phyloP scores from a whole-genome alignment of 2,888 invertebrate species.

The Hirtodrosophila confusa region DNA sequence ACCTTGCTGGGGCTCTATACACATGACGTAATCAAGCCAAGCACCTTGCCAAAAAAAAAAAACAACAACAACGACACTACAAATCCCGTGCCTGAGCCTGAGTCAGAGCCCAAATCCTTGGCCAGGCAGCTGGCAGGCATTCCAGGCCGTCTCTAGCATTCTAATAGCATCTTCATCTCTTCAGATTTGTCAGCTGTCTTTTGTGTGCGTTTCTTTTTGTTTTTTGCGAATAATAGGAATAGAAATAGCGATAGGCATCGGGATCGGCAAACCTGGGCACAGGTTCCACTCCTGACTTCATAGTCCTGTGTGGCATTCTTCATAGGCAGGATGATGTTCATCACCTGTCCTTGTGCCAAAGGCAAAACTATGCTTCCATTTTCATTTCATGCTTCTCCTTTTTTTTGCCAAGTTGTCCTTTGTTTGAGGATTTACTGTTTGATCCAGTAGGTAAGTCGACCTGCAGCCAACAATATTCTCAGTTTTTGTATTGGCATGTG shows the following conservation, averaged over 20 bases:
- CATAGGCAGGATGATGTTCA: conserved; percentile 50
- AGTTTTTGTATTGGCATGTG: conserved; percentile 51
- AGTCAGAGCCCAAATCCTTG: not conserved
- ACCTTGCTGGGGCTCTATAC: conserved; percentile 42
- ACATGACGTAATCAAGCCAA: conserved; percentile 63
- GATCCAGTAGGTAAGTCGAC: conserved; percentile 45
- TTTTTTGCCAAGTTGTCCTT: conserved; percentile 46
- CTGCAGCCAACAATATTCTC: conserved; percentile 34
- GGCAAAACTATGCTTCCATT: conserved; percentile 42
- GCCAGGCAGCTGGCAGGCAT: conserved; percentile 58
- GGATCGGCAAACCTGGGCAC: conserved; percentile 54
- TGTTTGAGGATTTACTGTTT: conserved; percentile 49
- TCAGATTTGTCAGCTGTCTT: conserved; percentile 65
- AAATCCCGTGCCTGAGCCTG: conserved; percentile 22
- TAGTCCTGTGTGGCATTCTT: conserved; percentile 57
- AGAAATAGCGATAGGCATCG: conserved; percentile 68
- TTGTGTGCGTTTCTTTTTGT: conserved; percentile 48
- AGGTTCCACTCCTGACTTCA: conserved; percentile 66
- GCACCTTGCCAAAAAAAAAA: conserved; percentile 70
- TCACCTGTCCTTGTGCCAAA: conserved; percentile 67
- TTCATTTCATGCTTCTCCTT: conserved; percentile 6
- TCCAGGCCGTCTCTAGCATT: conserved; percentile 4
- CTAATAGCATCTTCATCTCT: conserved; percentile 46
- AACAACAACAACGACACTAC: conserved; percentile 1
- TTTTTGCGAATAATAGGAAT: conserved; percentile 67